Evolutionary conservation across 2,888 invertebrate genomes (phyloP).

Genomic region (Cataglyphis altisquamis): DNA sequence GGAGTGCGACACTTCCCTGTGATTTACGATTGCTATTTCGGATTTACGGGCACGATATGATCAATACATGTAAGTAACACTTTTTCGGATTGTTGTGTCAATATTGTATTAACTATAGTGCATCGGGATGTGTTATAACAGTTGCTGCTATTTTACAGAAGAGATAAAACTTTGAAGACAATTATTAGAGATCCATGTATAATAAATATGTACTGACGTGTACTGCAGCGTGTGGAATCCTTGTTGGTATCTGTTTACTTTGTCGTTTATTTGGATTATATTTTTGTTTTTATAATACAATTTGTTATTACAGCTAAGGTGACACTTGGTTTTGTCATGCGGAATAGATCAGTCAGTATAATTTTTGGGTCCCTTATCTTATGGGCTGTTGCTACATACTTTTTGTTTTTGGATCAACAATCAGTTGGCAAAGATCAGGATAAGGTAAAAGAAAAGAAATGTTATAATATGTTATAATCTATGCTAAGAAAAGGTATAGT

Average conservation of each 20-base stretch:
- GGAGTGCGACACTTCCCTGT: conserved; percentile 11
- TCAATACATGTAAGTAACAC: conserved; percentile 18
- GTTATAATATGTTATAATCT: neutral
- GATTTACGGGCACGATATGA: neutral
- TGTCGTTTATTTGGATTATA: neutral
- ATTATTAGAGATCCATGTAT: conserved; percentile 34
- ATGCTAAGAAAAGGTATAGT: neutral
- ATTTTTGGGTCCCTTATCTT: conserved; percentile 86
- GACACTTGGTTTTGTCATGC: conserved; percentile 83
- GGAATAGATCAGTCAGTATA: conserved; percentile 84
- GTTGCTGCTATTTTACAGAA: conserved; percentile 11
- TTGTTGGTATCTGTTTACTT: conserved; percentile 12
- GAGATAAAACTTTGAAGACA: neutral
- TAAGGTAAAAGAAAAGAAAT: conserved; percentile 72
- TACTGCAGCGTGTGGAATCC: conserved; percentile 18
- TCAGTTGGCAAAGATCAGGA: conserved; percentile 83
- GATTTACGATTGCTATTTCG: neutral
- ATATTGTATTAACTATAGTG: neutral
- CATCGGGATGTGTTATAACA: neutral
- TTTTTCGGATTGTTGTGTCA: neutral
- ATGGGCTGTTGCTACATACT: conserved; percentile 88
- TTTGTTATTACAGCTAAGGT: conserved; percentile 77
- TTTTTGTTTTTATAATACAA: neutral
- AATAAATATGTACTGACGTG: conserved; percentile 44
- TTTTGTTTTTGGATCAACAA: conserved; percentile 86